Evolutionary conservation across 2,888 invertebrate species (phyloP).

Genomic region (Lycocerus yunnanus): DNA sequence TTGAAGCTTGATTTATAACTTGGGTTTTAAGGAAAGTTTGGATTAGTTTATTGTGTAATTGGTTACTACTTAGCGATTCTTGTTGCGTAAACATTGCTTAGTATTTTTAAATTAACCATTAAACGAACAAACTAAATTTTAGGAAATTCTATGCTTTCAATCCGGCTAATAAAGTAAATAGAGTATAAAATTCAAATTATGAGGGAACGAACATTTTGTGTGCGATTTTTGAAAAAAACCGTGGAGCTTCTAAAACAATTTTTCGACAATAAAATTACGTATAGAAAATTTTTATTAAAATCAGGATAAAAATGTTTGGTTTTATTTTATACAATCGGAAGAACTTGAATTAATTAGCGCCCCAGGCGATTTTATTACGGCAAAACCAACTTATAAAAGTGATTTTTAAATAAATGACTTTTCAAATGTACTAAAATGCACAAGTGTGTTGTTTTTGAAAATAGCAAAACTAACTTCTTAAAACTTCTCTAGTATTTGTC

Average conservation of each 20-base stretch:
- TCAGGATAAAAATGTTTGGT: too few species aligned
- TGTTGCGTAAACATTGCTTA: background rate
- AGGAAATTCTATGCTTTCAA: background rate
- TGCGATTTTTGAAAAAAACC: background rate
- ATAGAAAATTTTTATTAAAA: too few species aligned
- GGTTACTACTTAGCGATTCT: slow-evolving; percentile 12
- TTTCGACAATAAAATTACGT: too few species aligned
- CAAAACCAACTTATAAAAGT: too few species aligned
- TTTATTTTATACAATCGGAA: too few species aligned
- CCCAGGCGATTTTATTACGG: background rate
- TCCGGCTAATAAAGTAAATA: background rate
- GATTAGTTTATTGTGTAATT: slow-evolving; percentile 30
- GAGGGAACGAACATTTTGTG: background rate
- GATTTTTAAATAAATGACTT: too few species aligned
- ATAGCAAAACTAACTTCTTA: too few species aligned
- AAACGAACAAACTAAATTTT: background rate
- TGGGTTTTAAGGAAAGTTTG: slow-evolving; percentile 25
- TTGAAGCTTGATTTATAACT: slow-evolving; percentile 26
- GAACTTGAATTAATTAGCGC: too few species aligned
- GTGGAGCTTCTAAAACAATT: background rate
- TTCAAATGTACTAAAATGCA: too few species aligned
- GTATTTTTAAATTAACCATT: background rate
- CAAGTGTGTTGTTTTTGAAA: too few species aligned
- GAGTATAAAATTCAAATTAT: background rate
- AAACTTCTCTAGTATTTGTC: too few species aligned